phyloP scores from a whole-genome alignment of 2,113 vertebrate species.

The Hypanus sabinus region DNA sequence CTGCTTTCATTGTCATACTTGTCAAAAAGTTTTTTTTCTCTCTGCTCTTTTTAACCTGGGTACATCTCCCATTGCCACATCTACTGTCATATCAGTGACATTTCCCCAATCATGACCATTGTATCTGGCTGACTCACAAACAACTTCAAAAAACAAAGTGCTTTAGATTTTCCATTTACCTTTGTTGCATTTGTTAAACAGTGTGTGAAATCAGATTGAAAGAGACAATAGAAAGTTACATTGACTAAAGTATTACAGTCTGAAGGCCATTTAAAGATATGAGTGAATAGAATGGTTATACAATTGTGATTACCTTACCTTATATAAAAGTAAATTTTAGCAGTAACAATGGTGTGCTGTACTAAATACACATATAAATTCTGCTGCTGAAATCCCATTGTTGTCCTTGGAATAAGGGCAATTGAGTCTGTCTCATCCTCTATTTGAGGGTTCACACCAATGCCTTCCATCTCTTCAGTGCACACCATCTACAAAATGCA shows the following conservation, averaged over 20 bases:
- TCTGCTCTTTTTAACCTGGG: not conserved
- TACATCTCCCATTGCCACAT: not conserved
- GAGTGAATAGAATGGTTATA: not conserved
- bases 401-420: too few species aligned
- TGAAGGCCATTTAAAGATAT: not conserved
- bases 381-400: too few species aligned
- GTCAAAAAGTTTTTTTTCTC: not conserved
- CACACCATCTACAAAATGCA: too few species aligned
- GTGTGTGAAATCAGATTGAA: not conserved
- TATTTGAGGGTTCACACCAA: too few species aligned
- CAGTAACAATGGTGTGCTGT: not conserved
- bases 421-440: too few species aligned
- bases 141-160: not conserved
- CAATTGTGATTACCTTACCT: not conserved
- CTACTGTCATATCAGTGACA: constrained; percentile 2
- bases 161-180: not conserved
- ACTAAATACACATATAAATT: too few species aligned
- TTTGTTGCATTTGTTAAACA: constrained; percentile 12
- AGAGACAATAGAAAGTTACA: not conserved
- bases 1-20: not conserved
- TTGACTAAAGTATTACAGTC: not conserved
- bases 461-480: too few species aligned
- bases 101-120: not conserved
- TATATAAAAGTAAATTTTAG: not conserved
- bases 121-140: not conserved